phyloP scores from a whole-genome alignment of 2,797 vertebrate species.

The Leptatherina wallacei region DNA sequence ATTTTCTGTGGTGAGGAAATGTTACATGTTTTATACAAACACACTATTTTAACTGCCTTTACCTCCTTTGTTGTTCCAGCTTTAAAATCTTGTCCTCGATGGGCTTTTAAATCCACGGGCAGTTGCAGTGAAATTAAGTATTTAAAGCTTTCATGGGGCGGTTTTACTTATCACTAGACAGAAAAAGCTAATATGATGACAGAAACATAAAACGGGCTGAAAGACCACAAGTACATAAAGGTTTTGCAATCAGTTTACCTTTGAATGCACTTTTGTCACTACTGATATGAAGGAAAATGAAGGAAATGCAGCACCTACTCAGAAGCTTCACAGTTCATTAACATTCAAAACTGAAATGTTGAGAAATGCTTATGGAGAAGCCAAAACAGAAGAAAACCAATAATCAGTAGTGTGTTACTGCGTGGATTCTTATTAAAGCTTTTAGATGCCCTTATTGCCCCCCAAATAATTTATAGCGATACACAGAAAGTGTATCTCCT shows the following conservation, averaged over 20 bases:
- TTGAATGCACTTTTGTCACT: too few relatives aligned
- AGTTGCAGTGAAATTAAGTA: background rate
- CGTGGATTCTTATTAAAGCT: background rate
- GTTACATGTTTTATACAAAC: background rate
- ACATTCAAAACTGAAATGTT: background rate
- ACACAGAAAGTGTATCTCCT: too few relatives aligned
- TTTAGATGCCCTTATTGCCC: too few relatives aligned
- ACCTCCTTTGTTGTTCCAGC: background rate
- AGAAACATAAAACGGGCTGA: background rate
- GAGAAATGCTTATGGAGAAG: background rate
- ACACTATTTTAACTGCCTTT: background rate
- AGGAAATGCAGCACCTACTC: too few relatives aligned
- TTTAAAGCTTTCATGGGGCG: conserved; percentile 1
- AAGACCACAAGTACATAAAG: background rate
- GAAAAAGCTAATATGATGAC: background rate
- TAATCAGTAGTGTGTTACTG: background rate
- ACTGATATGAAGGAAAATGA: background rate
- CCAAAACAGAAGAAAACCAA: background rate
- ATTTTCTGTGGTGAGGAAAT: conserved; percentile 2
- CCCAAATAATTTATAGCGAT: too few relatives aligned
- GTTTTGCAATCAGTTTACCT: too few relatives aligned
- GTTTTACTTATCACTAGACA: background rate
- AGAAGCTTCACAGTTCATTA: background rate
- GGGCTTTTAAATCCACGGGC: conserved; percentile 4
- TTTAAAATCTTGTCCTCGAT: background rate